Evolutionary conservation across 2,888 invertebrate species (phyloP), one percentile per base, ranked within the genome.

Genomic region (Euproctis similis): DNA sequence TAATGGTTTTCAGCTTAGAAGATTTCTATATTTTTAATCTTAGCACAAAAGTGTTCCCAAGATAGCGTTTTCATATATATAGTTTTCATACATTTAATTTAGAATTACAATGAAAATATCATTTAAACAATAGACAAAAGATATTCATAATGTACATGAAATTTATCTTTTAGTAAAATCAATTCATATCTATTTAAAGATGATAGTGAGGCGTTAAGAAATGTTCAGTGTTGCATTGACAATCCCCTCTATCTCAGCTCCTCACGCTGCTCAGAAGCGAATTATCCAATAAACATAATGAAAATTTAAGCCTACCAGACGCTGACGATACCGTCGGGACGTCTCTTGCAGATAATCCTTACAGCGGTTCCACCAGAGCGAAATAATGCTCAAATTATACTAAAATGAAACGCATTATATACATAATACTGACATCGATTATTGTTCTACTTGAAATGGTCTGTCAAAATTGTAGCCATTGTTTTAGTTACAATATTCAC

Each of bases 221-320:
- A 68, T 80, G 82, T 53, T 80, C 82, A 80, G 59, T 72, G 76
- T 82, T 75, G 80, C 82, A 82, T 80, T 60, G 63, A 73, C 67
- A 75, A 81, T 78, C 80, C 74, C 47, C 63, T 68, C 72, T 82
- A 82, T 82, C 81, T 73, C 65, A 33, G 43, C 42, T 61, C 53
- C 70, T 78, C 77, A 77, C 70, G 76, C 74, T 59, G 61, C 59
- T 53, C 58, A 59, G 64, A 65, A 67, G 68, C 67, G 78, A 74
- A 81, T 81, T 80, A 81, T 82, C 77, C 82, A 78, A 81, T 82
- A 81, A 81, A 78, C 77, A 77, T 82, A 80, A 82, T 82, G 82
- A 84, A 81, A 78, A 81, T 81, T 82, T 81, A 81, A 81, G 80
- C 80, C 75, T 71, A 72, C 66, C 65, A 70, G 70, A 60, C 67